Evolutionary conservation across 2,888 invertebrate genomes (phyloP), one percentile per base, ranked within the genome.

Genomic region (Harmothoe impar): DNA sequence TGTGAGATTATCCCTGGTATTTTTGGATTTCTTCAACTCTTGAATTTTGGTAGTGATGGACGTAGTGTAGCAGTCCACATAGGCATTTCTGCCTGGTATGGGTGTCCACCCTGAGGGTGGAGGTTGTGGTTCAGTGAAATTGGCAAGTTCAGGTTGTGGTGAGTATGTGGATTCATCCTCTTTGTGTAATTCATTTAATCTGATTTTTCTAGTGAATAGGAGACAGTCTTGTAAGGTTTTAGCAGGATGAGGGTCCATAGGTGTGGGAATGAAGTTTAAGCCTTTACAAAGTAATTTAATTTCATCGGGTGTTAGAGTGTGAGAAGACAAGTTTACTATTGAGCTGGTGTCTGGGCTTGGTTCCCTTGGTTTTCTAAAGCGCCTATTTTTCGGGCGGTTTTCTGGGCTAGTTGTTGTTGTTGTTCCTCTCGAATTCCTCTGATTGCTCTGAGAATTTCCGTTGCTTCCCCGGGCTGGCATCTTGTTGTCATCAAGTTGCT

Each of bases 61-160:
- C 17, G 29, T n/a, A 35, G 5, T 43, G 31, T 29, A 43, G 31
- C 81, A 20, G n/a, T 81, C 35, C 3, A 81, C n/a, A 43, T 81
- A 81, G 17, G 31, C 15, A 43, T 81, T n/a, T 81, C n/a, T 35
- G 81, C 35, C 81, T 43, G 35, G 15, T 7, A 20, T 17, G 10
- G 81, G 81, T 31, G 81, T 81, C 81, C 81, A 81, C 15, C 81
- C 81, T 17, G 81, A 81, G 3, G 81, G 31, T 31, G 33, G 81
- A 23, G 12, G 7, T 12, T n/a, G n/a, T n/a, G n/a, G n/a, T n/a
- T n/a, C n/a, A n/a, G n/a, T n/a, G n/a, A n/a, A n/a, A 23, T 7
- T 52, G 17, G 54, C 17, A 52, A 52, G 10, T 52, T 52, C 12
- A 15, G 12, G 54, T 52, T 52, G 12, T 52, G 12, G 10, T 10